These are phyloP conservation scores for Andrena bicolor DNA, from an alignment of 2,888 invertebrate genomes.

Conservation along the genomic window DNA sequence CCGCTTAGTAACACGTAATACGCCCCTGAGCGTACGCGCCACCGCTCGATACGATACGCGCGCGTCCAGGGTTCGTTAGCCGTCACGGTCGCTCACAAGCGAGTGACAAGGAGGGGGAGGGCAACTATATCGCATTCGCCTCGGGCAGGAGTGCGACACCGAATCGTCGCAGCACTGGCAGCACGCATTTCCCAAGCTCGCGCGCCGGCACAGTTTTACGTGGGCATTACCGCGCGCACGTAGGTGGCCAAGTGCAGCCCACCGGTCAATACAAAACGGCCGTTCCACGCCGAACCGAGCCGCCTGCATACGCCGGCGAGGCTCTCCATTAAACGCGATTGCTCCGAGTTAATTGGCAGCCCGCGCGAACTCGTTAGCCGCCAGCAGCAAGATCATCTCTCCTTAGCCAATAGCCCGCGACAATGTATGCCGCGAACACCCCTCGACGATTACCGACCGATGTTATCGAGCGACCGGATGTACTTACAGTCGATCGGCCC, in stretches of 20 bases:
- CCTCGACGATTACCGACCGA: constrained; percentile 24
- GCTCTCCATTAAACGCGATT: constrained; percentile 71
- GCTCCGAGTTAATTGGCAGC: constrained; percentile 73
- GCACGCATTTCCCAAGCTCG: constrained; percentile 57
- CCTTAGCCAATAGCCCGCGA: constrained; percentile 35
- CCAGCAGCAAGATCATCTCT: constrained; percentile 64
- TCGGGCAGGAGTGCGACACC: constrained; percentile 48
- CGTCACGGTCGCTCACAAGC: constrained; percentile 79
- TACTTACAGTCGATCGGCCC: constrained; percentile 6
- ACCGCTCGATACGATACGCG: constrained; percentile 74
- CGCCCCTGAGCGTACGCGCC: constrained; percentile 69
- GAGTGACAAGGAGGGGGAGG: constrained; percentile 50
- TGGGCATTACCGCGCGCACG: constrained; percentile 55
- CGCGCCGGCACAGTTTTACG: constrained; percentile 45
- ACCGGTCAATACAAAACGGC: constrained; percentile 54
- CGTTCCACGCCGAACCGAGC: constrained; percentile 18
- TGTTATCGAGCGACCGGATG: constrained; percentile 36
- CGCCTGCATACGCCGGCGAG: constrained; percentile 27
- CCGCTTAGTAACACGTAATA: constrained; percentile 65
- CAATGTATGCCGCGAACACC: constrained; percentile 38
- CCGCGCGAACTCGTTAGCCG: constrained; percentile 72
- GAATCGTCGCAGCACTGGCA: constrained; percentile 34
- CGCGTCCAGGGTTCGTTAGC: constrained; percentile 80
- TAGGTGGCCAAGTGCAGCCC: constrained; percentile 53
- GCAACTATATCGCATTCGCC: constrained; percentile 47